phyloP scores from a whole-genome alignment of 2,888 invertebrate genomes.

The Eumerus sabulonum region DNA sequence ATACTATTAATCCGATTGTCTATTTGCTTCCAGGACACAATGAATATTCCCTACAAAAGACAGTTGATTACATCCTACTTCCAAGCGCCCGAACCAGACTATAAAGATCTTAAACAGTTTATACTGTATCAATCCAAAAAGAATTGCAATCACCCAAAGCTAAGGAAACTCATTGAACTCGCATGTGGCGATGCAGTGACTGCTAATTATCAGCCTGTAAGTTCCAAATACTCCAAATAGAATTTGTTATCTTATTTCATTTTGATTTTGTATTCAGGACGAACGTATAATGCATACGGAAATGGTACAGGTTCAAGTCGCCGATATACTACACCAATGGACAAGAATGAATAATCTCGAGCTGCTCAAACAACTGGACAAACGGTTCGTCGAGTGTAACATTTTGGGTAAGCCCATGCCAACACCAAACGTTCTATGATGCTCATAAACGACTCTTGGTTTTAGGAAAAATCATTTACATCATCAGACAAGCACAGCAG shows the following conservation, averaged over 20 bases:
- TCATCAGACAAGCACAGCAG: slow-evolving; percentile 76
- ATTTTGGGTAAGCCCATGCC: slow-evolving; percentile 74
- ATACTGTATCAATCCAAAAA: slow-evolving; percentile 76
- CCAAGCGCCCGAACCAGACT: slow-evolving; percentile 64
- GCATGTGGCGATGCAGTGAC: slow-evolving; percentile 74
- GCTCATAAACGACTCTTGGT: slow-evolving; percentile 8
- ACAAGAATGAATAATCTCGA: slow-evolving; percentile 75
- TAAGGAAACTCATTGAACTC: slow-evolving; percentile 75
- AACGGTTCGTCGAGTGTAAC: slow-evolving; percentile 76
- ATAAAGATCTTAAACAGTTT: slow-evolving; percentile 74
- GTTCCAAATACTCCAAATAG: slow-evolving; percentile 12
- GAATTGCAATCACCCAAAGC: slow-evolving; percentile 76
- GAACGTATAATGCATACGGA: slow-evolving; percentile 69
- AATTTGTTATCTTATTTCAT: background rate
- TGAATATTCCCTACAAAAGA: slow-evolving; percentile 75
- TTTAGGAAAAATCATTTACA: slow-evolving; percentile 72
- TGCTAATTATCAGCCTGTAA: slow-evolving; percentile 75
- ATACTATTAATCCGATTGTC: background rate
- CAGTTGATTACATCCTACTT: slow-evolving; percentile 74
- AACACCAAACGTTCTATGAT: too few species aligned
- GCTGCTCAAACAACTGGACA: slow-evolving; percentile 74
- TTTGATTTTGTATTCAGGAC: slow-evolving; percentile 67
- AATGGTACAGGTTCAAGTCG: slow-evolving; percentile 74
- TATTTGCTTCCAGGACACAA: slow-evolving; percentile 72
- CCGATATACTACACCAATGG: slow-evolving; percentile 76